Evolutionary conservation across 35 echinoderm and acorn worm genomes (phyloP).

Genomic region (Heliocidaris erythrogramma): DNA sequence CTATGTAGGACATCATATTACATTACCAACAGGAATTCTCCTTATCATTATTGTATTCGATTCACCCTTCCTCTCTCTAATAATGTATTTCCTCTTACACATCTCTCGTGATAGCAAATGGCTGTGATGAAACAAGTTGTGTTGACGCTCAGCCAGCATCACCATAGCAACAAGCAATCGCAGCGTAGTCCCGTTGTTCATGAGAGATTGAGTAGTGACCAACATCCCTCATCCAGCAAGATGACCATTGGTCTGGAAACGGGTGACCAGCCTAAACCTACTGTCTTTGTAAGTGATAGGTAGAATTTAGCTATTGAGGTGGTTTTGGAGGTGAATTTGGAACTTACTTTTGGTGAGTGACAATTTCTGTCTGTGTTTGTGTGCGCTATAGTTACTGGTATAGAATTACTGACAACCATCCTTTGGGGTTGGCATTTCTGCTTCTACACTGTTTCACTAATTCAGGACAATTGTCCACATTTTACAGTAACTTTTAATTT

Average conservation of each 20-base stretch:
- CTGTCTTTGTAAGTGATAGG: constrained; percentile 70
- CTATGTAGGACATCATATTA: not conserved
- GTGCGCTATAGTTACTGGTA: no score
- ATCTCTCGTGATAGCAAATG: constrained; percentile 73
- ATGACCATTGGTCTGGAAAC: not conserved
- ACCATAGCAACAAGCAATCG: constrained; percentile 26
- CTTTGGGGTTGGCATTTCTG: no score
- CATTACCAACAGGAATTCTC: not conserved
- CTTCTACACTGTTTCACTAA: not conserved
- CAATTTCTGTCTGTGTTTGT: no score
- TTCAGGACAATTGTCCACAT: not conserved
- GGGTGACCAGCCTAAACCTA: constrained; percentile 52
- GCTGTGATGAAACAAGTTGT: constrained; percentile 94
- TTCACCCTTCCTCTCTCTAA: not conserved
- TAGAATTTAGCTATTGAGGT: no score
- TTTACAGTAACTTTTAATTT: not conserved
- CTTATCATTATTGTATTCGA: not conserved
- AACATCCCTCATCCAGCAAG: constrained; percentile 18
- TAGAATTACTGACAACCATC: no score
- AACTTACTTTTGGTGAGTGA: no score
- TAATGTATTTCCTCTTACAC: not conserved
- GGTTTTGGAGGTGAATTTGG: no score
- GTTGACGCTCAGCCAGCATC: constrained; percentile 62
- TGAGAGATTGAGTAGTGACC: constrained; percentile 46
- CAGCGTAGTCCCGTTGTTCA: constrained; percentile 48